Evolutionary conservation across 2,797 vertebrate genomes (phyloP).

Genomic region (Coluber constrictor): DNA sequence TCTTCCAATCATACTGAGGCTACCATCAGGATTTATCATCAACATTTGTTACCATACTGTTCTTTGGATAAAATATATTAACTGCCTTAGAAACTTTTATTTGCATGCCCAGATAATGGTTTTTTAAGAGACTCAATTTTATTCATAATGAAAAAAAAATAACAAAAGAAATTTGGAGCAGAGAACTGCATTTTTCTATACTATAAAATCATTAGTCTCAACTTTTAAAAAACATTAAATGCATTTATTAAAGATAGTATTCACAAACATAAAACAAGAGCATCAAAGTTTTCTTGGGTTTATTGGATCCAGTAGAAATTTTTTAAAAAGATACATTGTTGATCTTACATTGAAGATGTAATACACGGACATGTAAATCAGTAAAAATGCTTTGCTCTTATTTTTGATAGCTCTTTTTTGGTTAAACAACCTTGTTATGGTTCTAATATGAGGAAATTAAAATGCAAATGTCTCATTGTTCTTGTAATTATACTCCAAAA

Average conservation of each 20-base stretch:
- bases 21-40: background rate
- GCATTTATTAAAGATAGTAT: background rate
- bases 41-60: background rate
- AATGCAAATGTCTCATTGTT: background rate
- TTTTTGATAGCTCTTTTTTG: background rate
- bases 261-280: background rate
- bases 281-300: background rate
- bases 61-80: background rate
- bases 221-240: background rate
- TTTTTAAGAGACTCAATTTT: background rate
- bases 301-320: background rate
- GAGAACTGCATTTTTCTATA: background rate
- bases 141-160: background rate
- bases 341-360: background rate
- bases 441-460: background rate
- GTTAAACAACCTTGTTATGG: background rate
- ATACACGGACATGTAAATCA: background rate
- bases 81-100: background rate
- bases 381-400: background rate
- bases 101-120: background rate
- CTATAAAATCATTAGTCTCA: background rate
- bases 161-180: background rate
- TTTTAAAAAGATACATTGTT: background rate
- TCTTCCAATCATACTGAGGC: background rate
- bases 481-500: background rate